Percentiles rank a stretch among this genome's conserved stretches.
phyloP scores from a whole-genome alignment of 2,113 vertebrate species.

The Synodontis membranacea region DNA sequence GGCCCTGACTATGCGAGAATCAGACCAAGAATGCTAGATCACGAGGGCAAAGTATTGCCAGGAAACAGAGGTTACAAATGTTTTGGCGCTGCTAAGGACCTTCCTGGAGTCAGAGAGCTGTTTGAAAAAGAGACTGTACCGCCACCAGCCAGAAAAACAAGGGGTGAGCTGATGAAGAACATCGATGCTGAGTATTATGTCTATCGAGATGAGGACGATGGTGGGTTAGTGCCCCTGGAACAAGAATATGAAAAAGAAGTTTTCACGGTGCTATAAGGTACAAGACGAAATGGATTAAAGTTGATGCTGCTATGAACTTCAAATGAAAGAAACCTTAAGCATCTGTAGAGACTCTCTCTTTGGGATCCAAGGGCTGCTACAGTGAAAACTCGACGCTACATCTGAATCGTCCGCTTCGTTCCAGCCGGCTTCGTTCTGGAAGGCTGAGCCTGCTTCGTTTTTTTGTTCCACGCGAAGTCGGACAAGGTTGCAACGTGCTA shows the following conservation, averaged over 20 bases:
- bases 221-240: slow-evolving; percentile 89
- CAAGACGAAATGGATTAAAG: no score
- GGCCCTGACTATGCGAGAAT: slow-evolving; percentile 89
- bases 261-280: no score
- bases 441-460: no score
- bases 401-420: no score
- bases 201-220: slow-evolving; percentile 94
- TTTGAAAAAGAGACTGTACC: slow-evolving; percentile 95
- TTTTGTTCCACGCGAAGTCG: no score
- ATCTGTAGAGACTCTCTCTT: no score
- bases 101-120: slow-evolving; percentile 92
- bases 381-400: no score
- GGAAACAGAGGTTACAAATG: slow-evolving; percentile 98
- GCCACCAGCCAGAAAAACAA: slow-evolving; percentile 85
- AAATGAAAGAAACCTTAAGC: no score
- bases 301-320: no score
- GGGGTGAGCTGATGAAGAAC: slow-evolving; percentile 94
- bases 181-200: slow-evolving; percentile 96
- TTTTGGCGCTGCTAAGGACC: slow-evolving; percentile 94
- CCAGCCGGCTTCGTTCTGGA: no score
- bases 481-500: no score
- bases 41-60: slow-evolving; percentile 95
- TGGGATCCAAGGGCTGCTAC: no score
- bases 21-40: slow-evolving; percentile 93
- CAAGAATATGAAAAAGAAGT: slow-evolving; percentile 85